Percentiles rank a stretch among this genome's conserved stretches.
phyloP scores from a whole-genome alignment of 2,888 invertebrate species.

The Pyrrhosoma nymphula region DNA sequence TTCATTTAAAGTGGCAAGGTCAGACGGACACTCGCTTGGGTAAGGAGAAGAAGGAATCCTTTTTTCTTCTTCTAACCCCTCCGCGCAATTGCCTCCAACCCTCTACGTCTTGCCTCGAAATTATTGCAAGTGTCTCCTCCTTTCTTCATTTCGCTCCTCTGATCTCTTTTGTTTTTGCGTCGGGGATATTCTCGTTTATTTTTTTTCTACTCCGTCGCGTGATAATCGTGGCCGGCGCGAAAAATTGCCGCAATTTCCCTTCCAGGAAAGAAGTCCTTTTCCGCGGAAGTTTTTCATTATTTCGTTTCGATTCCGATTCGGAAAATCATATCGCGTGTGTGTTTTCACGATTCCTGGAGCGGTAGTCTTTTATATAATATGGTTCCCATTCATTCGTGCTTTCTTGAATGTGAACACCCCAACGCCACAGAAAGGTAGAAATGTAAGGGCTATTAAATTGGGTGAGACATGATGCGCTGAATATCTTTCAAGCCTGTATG shows the following conservation, averaged over 20 bases:
- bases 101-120: background rate
- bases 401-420: no score
- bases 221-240: constrained; percentile 14
- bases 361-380: no score
- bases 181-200: background rate
- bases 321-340: background rate
- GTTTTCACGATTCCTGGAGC: background rate
- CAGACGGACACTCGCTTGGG: constrained; percentile 28
- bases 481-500: no score
- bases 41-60: background rate
- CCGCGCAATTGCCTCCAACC: background rate
- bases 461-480: no score
- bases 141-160: constrained; percentile 9
- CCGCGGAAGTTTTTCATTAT: background rate
- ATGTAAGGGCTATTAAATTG: no score
- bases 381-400: no score
- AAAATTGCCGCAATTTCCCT: background rate
- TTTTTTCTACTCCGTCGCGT: constrained; percentile 17
- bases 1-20: constrained; percentile 67
- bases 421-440: no score
- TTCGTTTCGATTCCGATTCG: background rate
- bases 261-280: background rate
- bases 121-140: background rate
- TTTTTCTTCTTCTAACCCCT: no score
- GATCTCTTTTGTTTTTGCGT: constrained; percentile 10